Evolutionary conservation across 2,113 vertebrate species (phyloP).

Genomic region (Misgurnus anguillicaudatus): DNA sequence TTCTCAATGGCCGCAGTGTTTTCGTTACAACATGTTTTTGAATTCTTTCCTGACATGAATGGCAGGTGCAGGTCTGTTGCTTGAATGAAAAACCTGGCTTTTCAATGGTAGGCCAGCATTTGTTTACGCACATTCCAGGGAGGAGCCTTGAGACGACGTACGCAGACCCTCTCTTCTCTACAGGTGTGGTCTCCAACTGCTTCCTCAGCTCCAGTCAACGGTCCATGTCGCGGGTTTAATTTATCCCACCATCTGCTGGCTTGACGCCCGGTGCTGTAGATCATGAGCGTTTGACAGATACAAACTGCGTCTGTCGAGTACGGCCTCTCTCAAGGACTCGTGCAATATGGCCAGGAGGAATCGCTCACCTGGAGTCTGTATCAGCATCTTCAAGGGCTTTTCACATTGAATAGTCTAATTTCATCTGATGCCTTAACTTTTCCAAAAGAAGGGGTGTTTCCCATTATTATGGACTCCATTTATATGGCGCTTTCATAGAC

Average conservation of each 20-base stretch:
- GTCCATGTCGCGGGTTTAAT: conserved; percentile 73
- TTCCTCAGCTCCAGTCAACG: conserved; percentile 61
- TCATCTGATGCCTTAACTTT: neutral
- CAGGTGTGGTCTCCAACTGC: conserved; percentile 63
- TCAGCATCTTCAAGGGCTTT: conserved; percentile 54
- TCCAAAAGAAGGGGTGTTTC: no score
- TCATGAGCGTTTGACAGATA: conserved; percentile 74
- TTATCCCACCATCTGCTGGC: conserved; percentile 78
- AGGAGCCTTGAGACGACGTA: neutral
- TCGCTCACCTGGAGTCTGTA: conserved; percentile 60
- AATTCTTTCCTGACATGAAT: neutral
- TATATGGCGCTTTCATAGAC: no score
- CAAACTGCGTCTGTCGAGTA: conserved; percentile 74
- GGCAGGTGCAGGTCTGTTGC: conserved; percentile 11
- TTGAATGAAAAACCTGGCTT: neutral
- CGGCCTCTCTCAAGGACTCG: conserved; percentile 72
- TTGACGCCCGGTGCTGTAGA: conserved; percentile 69
- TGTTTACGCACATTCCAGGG: conserved; percentile 12
- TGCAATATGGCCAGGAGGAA: conserved; percentile 67
- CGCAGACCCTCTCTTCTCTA: conserved; percentile 40
- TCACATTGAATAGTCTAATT: neutral
- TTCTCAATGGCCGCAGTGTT: conserved; percentile 60
- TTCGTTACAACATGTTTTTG: neutral
- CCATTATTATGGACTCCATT: no score
- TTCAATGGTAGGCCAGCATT: conserved; percentile 13